Base-by-base conservation (phyloP, 1,140 invertebrate genomes). In the Neodiprion virginianus region DNA sequence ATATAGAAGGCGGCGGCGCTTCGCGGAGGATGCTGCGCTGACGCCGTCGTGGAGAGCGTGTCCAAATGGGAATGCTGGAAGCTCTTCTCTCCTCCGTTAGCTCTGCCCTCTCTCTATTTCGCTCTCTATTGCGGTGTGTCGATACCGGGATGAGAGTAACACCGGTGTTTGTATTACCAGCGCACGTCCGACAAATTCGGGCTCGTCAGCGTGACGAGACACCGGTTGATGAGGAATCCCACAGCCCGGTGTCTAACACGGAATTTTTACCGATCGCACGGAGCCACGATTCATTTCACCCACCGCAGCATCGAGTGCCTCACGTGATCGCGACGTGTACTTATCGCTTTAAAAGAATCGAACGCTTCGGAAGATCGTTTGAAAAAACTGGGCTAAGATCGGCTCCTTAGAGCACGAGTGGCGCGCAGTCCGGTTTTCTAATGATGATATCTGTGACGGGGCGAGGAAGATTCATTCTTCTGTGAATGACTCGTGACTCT, bases 1-100 rank as follows among this genome's bases (percentile, higher is more conserved):
- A 40, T 40, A 40, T 40, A 40, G 28, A 14, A 17, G 53, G n/a
- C 53, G 53, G 53, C 53, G 53, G 53, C 53, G 53, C 53, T 61
- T 61, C 53, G 53, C 53, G 53, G 53, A 61, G 53, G 53, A 61
- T 61, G 53, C 28, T 40, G 28, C 53, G 28, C 53, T 61, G 53
- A 61, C 53, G 77, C 77, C 75, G 72, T 40, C 76, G 80, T 80
- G 72, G 77, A 81, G 77, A 82, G 78, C 81, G 81, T 80, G 75
- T 80, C 80, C n/a, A 81, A 82, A 28, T 23, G 72, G 73, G 79
- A 82, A 82, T 82, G 77, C 74, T 75, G 75, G 10, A 17, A 40
- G 28, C 28, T 40, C 28, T 40, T 14, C 53, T 61, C 53, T 12
- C n/a, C 53, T 17, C 53, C 53, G 53, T 61, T 61, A 61, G 11